Evolutionary conservation across 2,113 vertebrate species (phyloP).

Genomic region (Echinops telfairi): DNA sequence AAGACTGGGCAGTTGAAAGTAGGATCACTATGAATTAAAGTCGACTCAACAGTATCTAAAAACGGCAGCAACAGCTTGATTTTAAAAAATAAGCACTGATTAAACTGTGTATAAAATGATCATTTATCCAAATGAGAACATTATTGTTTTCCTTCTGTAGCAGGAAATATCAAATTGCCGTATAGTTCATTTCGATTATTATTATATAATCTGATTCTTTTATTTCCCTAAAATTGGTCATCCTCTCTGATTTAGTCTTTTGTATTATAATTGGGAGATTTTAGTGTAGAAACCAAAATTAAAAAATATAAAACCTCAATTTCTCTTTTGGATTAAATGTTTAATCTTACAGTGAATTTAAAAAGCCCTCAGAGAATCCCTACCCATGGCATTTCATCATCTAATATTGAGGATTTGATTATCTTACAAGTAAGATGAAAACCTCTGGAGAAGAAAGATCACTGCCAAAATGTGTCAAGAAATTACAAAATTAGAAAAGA

Average conservation of each 20-base stretch:
- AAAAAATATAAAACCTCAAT: not conserved
- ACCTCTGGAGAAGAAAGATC: not conserved
- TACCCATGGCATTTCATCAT: not conserved
- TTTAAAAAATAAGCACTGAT: not conserved
- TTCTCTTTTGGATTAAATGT: constrained; percentile 8
- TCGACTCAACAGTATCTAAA: no score
- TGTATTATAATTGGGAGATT: not conserved
- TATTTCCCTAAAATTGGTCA: not conserved
- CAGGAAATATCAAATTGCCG: constrained; percentile 3
- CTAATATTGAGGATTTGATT: not conserved
- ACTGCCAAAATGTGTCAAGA: not conserved
- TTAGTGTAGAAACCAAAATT: not conserved
- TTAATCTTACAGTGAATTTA: not conserved
- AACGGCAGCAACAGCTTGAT: no score
- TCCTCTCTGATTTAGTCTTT: not conserved
- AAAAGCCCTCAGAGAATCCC: not conserved
- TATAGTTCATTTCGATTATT: not conserved
- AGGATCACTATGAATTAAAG: no score
- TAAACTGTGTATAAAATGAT: not conserved
- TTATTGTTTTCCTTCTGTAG: no score
- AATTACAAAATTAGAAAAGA: not conserved
- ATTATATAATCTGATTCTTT: not conserved
- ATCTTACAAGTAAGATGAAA: not conserved
- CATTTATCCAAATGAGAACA: not conserved
- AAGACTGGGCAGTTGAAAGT: no score